Conservation (phyloP, 2,888 invertebrate genomes). For the Diarsia brunnea region DNA sequence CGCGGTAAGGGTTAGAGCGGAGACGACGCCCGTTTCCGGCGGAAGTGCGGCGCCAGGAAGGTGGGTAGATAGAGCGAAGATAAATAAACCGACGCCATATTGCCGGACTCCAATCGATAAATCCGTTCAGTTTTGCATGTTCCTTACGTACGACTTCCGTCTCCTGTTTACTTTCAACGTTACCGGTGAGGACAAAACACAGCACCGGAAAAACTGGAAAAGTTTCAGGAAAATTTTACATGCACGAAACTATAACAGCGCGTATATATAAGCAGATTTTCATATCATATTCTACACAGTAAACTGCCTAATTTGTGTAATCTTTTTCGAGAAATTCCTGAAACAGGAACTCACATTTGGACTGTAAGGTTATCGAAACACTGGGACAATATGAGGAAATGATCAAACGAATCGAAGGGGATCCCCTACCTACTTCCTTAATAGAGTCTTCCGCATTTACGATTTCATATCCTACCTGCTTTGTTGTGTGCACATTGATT, state of each 20-base stretch:
- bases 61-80: constrained; percentile 83
- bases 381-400: constrained; percentile 42
- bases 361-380: constrained; percentile 16
- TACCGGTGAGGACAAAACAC: constrained; percentile 31
- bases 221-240: constrained; percentile 21
- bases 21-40: constrained; percentile 89
- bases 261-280: background rate
- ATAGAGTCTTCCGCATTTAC: constrained; percentile 46
- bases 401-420: constrained; percentile 25
- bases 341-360: constrained; percentile 13
- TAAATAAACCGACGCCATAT: constrained; percentile 89
- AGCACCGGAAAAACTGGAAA: constrained; percentile 31
- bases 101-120: constrained; percentile 88
- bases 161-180: constrained; percentile 84
- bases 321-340: constrained; percentile 14
- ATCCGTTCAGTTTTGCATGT: constrained; percentile 88
- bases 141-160: constrained; percentile 86
- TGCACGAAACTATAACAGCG: background rate
- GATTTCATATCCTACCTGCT: constrained; percentile 27
- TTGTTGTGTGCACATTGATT: constrained; percentile 18
- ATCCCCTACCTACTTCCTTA: constrained; percentile 46
- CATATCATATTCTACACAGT: background rate
- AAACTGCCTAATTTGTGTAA: background rate
- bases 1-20: constrained; percentile 89
- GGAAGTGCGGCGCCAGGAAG: constrained; percentile 90